Percentiles rank a stretch among this genome's conserved stretches.
Conservation (phyloP, 2,113 vertebrate species). For the Nycticryphes semicollaris region DNA sequence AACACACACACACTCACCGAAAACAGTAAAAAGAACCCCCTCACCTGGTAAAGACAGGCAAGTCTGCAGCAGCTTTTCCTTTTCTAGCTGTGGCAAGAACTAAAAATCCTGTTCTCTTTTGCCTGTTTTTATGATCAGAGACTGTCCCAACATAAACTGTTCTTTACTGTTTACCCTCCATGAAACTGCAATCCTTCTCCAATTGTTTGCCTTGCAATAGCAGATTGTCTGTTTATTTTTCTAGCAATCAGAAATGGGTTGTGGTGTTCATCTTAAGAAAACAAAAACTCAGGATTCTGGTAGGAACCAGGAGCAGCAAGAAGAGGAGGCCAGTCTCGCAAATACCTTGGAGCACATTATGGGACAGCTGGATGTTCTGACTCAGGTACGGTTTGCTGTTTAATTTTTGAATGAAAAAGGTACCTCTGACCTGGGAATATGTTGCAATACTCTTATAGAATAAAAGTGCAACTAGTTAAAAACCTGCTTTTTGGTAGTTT, state of each 20-base stretch:
- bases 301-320: slow-evolving; percentile 36
- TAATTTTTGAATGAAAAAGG: neutral
- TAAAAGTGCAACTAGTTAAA: neutral
- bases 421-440: neutral
- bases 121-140: neutral
- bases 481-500: neutral
- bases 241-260: slow-evolving; percentile 62
- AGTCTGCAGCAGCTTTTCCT: neutral
- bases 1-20: neutral
- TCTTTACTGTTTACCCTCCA: neutral
- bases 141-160: neutral
- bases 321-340: slow-evolving; percentile 65
- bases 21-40: neutral
- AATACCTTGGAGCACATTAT: slow-evolving; percentile 92
- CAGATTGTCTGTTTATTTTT: slow-evolving; percentile 34
- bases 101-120: neutral
- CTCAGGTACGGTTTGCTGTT: slow-evolving; percentile 82
- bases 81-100: neutral
- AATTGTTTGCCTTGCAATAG: neutral
- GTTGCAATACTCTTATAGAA: neutral
- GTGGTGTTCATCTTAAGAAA: slow-evolving; percentile 51
- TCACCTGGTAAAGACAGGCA: neutral
- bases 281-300: slow-evolving; percentile 59
- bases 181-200: neutral
- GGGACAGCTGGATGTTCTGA: slow-evolving; percentile 90